phyloP scores from a whole-genome alignment of 2,113 vertebrate genomes.

The Zosterops pallidus region DNA sequence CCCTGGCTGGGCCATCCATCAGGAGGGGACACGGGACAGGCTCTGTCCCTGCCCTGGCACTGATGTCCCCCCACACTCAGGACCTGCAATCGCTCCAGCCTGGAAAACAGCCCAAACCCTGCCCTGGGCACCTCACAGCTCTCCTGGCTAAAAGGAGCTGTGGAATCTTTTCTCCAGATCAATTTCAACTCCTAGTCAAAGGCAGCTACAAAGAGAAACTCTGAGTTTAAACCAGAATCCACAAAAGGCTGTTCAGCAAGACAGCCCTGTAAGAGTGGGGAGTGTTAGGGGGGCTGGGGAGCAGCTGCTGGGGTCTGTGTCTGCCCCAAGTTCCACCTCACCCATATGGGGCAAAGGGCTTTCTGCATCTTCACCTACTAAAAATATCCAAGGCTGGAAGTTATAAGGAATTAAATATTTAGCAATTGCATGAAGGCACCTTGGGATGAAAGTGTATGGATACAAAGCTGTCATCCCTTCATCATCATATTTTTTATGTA shows the following conservation, averaged over 20 bases:
- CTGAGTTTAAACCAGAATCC: neutral
- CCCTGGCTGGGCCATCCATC: neutral
- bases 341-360: neutral
- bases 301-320: neutral
- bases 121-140: neutral
- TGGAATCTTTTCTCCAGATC: neutral
- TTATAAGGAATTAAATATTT: conserved; percentile 57
- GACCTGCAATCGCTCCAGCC: neutral
- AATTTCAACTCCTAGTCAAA: conserved; percentile 14
- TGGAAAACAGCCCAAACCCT: neutral
- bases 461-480: conserved; percentile 66
- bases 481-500: conserved; percentile 60
- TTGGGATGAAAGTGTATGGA: conserved; percentile 62
- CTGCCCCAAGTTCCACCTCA: neutral
- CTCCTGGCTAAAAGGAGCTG: neutral
- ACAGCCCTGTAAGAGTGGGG: accelerated
- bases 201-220: neutral
- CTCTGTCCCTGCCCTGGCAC: accelerated
- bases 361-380: neutral
- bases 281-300: neutral
- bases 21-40: neutral
- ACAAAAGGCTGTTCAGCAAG: neutral
- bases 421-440: conserved; percentile 67
- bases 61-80: neutral
- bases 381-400: conserved; percentile 17